A percentile compares a stretch with the other conserved stretches of the same genome.
Evolutionary conservation across 2,888 invertebrate genomes (phyloP).

Genomic region (Lacanobia wlatinum): DNA sequence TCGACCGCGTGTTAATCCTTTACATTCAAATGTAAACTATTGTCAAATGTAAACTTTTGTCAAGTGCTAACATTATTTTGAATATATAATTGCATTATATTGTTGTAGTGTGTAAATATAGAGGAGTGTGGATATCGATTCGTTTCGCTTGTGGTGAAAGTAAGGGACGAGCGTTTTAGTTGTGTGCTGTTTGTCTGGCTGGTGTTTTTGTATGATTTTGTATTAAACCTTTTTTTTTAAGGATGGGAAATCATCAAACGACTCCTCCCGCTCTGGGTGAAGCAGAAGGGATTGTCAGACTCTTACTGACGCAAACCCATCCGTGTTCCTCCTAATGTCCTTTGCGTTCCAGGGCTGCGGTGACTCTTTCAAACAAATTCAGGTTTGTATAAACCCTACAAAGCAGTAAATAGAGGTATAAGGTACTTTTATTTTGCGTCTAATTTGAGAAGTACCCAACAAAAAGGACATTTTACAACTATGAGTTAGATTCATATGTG

Average conservation of each 20-base stretch:
- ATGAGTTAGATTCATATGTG: not conserved
- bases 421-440: no score
- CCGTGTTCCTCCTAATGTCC: no score
- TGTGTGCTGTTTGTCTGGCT: not conserved
- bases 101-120: conserved; percentile 77
- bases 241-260: no score
- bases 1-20: conserved; percentile 70
- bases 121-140: conserved; percentile 72
- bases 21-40: conserved; percentile 77
- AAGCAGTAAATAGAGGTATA: not conserved
- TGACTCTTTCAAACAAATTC: no score
- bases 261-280: no score
- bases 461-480: not conserved
- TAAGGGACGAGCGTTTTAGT: conserved; percentile 4
- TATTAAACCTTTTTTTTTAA: no score
- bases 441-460: no score
- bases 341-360: no score
- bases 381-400: not conserved
- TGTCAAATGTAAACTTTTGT: conserved; percentile 73
- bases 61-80: conserved; percentile 73
- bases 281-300: no score
- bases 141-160: conserved; percentile 53
- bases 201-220: not conserved
- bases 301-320: no score
- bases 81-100: conserved; percentile 85